These are phyloP conservation scores for Thomomys bottae DNA, from an alignment of 2,113 vertebrate genomes.

Conservation along the genomic window DNA sequence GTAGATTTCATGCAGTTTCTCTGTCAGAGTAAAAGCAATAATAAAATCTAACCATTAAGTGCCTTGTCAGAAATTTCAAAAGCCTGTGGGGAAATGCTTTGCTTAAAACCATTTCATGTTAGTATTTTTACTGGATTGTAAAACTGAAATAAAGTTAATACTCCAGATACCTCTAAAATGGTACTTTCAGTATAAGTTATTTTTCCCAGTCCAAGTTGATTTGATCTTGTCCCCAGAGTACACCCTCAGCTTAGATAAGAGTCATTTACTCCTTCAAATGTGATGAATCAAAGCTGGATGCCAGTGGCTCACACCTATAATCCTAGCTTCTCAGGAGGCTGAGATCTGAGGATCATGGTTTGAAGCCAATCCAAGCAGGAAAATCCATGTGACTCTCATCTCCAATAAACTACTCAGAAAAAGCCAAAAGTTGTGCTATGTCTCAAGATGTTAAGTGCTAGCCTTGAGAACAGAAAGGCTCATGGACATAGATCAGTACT, in stretches of 20 bases:
- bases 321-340: too few species aligned
- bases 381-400: too few species aligned
- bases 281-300: not conserved
- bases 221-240: slow-evolving; percentile 9
- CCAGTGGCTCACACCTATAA: too few species aligned
- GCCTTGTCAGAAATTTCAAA: slow-evolving; percentile 60
- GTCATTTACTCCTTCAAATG: not conserved
- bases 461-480: too few species aligned
- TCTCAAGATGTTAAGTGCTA: too few species aligned
- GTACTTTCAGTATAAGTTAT: not conserved
- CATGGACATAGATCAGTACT: too few species aligned
- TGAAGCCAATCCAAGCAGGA: too few species aligned
- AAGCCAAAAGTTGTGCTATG: too few species aligned
- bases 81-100: slow-evolving; percentile 23
- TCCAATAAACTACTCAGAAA: too few species aligned
- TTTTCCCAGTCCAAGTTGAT: not conserved
- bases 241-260: not conserved
- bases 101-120: slow-evolving; percentile 29
- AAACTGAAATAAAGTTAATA: slow-evolving; percentile 58
- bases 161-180: slow-evolving; percentile 54
- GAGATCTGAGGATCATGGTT: too few species aligned
- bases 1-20: slow-evolving; percentile 27
- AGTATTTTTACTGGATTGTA: slow-evolving; percentile 47
- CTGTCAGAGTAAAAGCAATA: slow-evolving; percentile 48
- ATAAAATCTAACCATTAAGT: slow-evolving; percentile 59